Conservation (phyloP, 2,797 vertebrate genomes). For the Crax fasciolata region DNA sequence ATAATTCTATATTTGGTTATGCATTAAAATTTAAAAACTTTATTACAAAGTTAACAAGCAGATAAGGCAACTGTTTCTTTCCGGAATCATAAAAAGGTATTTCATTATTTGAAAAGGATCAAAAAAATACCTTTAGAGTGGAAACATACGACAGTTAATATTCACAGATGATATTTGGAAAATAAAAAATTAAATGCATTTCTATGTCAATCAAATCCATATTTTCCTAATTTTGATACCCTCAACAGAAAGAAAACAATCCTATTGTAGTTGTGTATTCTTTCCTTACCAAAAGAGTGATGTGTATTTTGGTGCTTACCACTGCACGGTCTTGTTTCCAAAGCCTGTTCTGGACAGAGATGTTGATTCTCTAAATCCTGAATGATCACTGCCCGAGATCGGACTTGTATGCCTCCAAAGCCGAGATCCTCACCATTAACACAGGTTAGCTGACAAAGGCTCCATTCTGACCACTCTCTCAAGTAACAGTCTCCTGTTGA, state of each 20-base stretch:
- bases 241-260: not conserved
- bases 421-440: slow-evolving; percentile 91
- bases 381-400: slow-evolving; percentile 92
- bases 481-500: slow-evolving; percentile 95
- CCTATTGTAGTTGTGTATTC: not conserved
- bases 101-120: not conserved
- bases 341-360: slow-evolving; percentile 93
- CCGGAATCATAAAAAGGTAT: not conserved
- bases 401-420: slow-evolving; percentile 92
- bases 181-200: not conserved
- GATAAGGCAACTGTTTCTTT: not conserved
- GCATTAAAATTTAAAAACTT: not conserved
- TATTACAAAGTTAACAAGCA: not conserved
- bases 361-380: slow-evolving; percentile 96
- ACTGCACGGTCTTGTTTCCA: slow-evolving; percentile 92
- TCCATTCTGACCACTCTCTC: slow-evolving; percentile 98
- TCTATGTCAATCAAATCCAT: not conserved
- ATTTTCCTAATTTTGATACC: not conserved
- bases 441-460: slow-evolving; percentile 92
- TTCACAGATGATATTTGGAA: not conserved
- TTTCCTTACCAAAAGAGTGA: not conserved
- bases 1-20: not conserved
- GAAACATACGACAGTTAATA: not conserved
- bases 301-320: slow-evolving; percentile 82
- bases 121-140: not conserved